phyloP scores from a whole-genome alignment of 2,888 invertebrate species.

The Drosophila monieri region DNA sequence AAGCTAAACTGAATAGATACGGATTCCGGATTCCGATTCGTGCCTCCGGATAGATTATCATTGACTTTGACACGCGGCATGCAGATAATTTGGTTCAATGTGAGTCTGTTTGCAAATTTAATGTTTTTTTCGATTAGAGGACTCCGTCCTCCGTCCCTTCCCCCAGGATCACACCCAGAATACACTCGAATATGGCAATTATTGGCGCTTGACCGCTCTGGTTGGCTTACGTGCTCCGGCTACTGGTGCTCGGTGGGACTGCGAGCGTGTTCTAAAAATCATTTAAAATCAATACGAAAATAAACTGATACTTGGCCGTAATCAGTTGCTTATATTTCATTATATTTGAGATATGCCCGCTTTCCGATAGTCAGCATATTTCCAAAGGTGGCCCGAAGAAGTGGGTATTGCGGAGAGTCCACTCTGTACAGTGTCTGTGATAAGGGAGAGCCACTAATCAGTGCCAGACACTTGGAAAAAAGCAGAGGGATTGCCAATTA shows the following conservation, averaged over 20 bases:
- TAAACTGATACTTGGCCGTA: slow-evolving; percentile 63
- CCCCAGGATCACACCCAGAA: slow-evolving; percentile 8
- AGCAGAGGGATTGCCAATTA: background rate
- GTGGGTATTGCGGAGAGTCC: slow-evolving; percentile 2
- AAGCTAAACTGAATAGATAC: slow-evolving; percentile 21
- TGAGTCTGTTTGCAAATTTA: background rate
- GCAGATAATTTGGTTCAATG: slow-evolving; percentile 17
- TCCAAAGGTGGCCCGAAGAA: slow-evolving; percentile 36
- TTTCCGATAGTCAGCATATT: slow-evolving; percentile 67
- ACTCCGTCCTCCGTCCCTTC: background rate
- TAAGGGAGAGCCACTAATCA: slow-evolving; percentile 30
- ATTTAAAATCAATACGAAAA: slow-evolving; percentile 56
- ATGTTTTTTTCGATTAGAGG: background rate
- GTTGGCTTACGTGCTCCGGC: slow-evolving; percentile 50
- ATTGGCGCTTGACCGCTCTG: slow-evolving; percentile 21
- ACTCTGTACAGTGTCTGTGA: slow-evolving; percentile 9
- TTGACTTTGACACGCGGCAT: slow-evolving; percentile 33
- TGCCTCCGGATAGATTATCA: slow-evolving; percentile 6
- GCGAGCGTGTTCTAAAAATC: slow-evolving; percentile 40
- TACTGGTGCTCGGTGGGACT: slow-evolving; percentile 48
- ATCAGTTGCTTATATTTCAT: slow-evolving; percentile 67
- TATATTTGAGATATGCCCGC: slow-evolving; percentile 47
- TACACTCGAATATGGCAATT: background rate
- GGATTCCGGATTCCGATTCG: slow-evolving; percentile 10
- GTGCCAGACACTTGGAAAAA: slow-evolving; percentile 9